A percentile compares a stretch with the other conserved stretches of the same genome.
Evolutionary conservation across 2,888 invertebrate species (phyloP).

Genomic region (Ametastegia equiseti): DNA sequence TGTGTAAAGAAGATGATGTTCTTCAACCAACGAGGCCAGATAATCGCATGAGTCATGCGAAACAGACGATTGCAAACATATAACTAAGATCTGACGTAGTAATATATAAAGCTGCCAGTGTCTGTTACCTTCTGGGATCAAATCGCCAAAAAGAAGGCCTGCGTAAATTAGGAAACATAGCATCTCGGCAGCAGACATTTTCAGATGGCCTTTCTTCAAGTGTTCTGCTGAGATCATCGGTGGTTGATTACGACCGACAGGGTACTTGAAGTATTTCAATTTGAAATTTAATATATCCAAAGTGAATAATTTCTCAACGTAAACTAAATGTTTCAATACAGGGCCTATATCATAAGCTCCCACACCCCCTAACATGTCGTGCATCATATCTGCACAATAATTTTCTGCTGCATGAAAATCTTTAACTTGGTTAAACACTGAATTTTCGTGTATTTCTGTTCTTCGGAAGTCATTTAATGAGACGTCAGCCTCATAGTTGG

Average conservation of each 20-base stretch:
- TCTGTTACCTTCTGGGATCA: constrained; percentile 27
- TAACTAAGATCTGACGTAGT: background rate
- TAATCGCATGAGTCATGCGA: background rate
- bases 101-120: constrained; percentile 8
- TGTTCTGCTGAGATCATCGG: constrained; percentile 49
- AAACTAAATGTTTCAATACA: constrained; percentile 49
- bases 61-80: background rate
- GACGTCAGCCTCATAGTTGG: constrained; percentile 52
- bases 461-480: constrained; percentile 37
- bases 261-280: constrained; percentile 38
- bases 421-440: constrained; percentile 52
- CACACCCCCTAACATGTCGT: constrained; percentile 54
- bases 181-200: constrained; percentile 49
- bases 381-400: constrained; percentile 55
- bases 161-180: constrained; percentile 44
- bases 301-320: constrained; percentile 48
- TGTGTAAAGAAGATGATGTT: background rate
- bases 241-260: constrained; percentile 26
- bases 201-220: constrained; percentile 46
- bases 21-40: background rate
- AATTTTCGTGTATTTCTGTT: constrained; percentile 53
- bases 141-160: constrained; percentile 46
- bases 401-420: constrained; percentile 53
- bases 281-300: constrained; percentile 46
- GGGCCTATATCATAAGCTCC: constrained; percentile 51